These are phyloP conservation scores for Zeugodacus cucurbitae DNA, from an alignment of 1,140 invertebrate genomes.

Conservation along the genomic window DNA sequence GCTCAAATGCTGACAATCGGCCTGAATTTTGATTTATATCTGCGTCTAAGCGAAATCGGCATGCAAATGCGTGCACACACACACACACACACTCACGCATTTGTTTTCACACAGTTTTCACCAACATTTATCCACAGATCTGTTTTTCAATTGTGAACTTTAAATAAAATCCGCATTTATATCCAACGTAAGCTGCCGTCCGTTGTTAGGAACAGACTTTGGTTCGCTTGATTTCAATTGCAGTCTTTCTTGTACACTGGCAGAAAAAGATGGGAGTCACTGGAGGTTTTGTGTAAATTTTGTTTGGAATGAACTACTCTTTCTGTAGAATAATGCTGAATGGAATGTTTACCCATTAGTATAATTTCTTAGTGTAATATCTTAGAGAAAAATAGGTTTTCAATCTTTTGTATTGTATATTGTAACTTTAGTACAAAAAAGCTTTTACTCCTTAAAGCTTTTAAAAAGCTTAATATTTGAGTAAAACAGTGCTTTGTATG, in stretches of 20 bases:
- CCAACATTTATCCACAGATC: not conserved
- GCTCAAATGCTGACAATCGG: constrained; percentile 2
- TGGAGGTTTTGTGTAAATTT: not conserved
- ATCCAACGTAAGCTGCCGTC: not conserved
- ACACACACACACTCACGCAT: not conserved
- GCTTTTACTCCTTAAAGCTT: no score
- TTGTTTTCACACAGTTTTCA: not conserved
- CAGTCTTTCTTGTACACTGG: not conserved
- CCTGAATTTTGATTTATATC: constrained; percentile 25
- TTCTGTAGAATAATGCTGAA: no score
- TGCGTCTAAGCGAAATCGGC: not conserved
- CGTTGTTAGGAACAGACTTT: not conserved
- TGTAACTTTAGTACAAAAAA: no score
- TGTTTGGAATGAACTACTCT: not conserved
- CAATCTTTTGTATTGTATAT: no score
- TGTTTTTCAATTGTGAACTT: constrained; percentile 27
- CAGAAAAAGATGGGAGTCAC: not conserved
- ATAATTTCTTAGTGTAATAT: no score
- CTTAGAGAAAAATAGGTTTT: no score
- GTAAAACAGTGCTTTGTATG: no score
- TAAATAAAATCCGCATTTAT: constrained; percentile 13
- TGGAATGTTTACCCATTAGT: no score
- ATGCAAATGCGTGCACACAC: not conserved
- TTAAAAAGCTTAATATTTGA: no score
- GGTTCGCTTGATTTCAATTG: constrained; percentile 1